Evolutionary conservation across 2,888 invertebrate genomes (phyloP).

Genomic region (Polietes domitor): DNA sequence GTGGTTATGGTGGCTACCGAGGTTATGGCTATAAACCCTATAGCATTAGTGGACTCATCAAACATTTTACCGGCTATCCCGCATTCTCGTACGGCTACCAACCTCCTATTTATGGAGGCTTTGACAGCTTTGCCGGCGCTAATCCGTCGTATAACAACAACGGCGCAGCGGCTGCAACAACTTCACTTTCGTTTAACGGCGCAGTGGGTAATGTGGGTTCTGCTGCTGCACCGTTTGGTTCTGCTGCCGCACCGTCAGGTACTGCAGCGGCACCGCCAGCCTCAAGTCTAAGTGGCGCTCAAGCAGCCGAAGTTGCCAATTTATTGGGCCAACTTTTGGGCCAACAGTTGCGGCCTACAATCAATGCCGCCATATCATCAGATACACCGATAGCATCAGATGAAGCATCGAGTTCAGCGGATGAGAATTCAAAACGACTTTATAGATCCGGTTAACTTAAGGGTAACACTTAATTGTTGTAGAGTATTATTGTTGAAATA

Average conservation of each 20-base stretch:
- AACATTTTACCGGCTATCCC: constrained; percentile 23
- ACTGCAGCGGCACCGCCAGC: neutral
- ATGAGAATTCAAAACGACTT: too few species aligned
- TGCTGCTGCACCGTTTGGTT: too few species aligned
- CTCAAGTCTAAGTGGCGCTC: constrained; percentile 37
- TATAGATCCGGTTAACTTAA: too few species aligned
- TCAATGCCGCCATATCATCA: constrained; percentile 66
- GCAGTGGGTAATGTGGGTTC: too few species aligned
- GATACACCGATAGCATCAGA: neutral
- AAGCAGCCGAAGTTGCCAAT: constrained; percentile 74
- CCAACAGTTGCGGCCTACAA: constrained; percentile 72
- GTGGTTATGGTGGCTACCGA: too few species aligned
- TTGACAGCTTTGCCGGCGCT: neutral
- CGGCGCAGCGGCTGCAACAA: neutral
- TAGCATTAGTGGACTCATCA: constrained; percentile 41
- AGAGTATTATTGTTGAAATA: too few species aligned
- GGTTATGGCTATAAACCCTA: constrained; percentile 37
- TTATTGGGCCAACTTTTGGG: constrained; percentile 75
- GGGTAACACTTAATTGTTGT: too few species aligned
- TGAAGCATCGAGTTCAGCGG: neutral
- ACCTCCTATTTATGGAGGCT: neutral
- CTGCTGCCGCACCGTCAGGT: too few species aligned
- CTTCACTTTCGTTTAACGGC: neutral
- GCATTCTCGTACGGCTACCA: neutral
- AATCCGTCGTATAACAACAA: neutral